A percentile compares a stretch with the other conserved stretches of the same genome.
These are phyloP conservation scores for Anorthoa munda DNA, from an alignment of 2,888 invertebrate genomes.

Conservation along the genomic window DNA sequence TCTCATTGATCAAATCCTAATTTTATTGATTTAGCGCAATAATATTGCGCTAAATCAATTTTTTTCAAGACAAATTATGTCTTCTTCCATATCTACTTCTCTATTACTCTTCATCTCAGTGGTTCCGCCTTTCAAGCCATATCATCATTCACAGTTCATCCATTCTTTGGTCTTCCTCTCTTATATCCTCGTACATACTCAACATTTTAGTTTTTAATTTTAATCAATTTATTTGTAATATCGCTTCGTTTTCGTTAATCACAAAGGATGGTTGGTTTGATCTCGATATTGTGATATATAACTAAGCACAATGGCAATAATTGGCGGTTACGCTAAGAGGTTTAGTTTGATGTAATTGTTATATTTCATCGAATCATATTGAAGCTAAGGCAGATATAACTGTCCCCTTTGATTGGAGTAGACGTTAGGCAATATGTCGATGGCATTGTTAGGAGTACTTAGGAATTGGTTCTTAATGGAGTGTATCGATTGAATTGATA, in stretches of 20 bases:
- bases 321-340: slow-evolving; percentile 39
- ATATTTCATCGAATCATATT: slow-evolving; percentile 23
- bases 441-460: background rate
- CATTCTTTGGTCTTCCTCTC: too few relatives aligned
- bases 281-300: slow-evolving; percentile 2
- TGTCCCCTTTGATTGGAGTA: slow-evolving; percentile 15
- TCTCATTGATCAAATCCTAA: too few relatives aligned
- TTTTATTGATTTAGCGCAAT: too few relatives aligned
- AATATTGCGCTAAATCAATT: too few relatives aligned
- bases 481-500: background rate
- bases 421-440: background rate
- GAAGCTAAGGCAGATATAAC: slow-evolving; percentile 1
- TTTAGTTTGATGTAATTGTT: slow-evolving; percentile 31
- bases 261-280: background rate
- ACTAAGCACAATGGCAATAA: slow-evolving; percentile 22
- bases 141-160: too few relatives aligned
- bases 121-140: too few relatives aligned
- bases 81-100: too few relatives aligned
- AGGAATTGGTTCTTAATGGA: background rate
- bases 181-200: too few relatives aligned
- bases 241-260: background rate
- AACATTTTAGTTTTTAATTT: too few relatives aligned
- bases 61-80: too few relatives aligned
- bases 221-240: too few relatives aligned
- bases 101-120: too few relatives aligned